These are phyloP conservation scores for Megastigmus dorsalis DNA, from an alignment of 2,888 invertebrate species.

Conservation along the genomic window DNA sequence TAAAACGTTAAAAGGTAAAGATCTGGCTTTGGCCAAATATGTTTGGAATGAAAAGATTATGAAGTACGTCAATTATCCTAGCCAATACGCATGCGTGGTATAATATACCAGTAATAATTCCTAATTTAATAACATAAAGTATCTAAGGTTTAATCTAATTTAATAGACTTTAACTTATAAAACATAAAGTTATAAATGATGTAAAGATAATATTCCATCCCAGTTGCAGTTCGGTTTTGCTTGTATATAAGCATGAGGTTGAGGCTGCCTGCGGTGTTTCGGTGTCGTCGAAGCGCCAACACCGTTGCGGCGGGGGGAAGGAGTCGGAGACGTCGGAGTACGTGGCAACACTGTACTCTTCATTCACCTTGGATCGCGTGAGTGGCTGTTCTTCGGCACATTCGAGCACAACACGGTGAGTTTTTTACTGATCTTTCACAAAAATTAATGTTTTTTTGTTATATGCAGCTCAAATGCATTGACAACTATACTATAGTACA, in stretches of 20 bases:
- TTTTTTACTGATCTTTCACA: constrained; percentile 20
- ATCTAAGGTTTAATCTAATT: neutral
- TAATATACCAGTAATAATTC: neutral
- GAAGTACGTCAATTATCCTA: neutral
- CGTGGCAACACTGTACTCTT: constrained; percentile 51
- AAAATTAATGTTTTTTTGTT: neutral
- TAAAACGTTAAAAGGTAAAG: too few species aligned
- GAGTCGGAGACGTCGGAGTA: too few species aligned
- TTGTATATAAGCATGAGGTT: neutral
- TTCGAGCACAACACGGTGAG: constrained; percentile 40
- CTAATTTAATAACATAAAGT: neutral
- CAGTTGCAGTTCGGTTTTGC: neutral
- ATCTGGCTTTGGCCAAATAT: neutral
- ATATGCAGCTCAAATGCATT: neutral
- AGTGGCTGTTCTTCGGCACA: constrained; percentile 33
- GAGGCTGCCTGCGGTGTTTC: constrained; percentile 28
- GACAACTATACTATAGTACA: neutral
- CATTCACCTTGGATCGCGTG: constrained; percentile 44
- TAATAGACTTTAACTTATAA: neutral
- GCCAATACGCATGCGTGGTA: constrained; percentile 24
- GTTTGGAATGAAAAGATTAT: neutral
- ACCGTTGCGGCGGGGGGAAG: constrained; percentile 3
- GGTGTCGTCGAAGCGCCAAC: constrained; percentile 29
- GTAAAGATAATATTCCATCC: neutral
- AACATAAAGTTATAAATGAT: too few species aligned